These are phyloP conservation scores for Oligia latruncula DNA, from an alignment of 2,888 invertebrate genomes.

Conservation along the genomic window DNA sequence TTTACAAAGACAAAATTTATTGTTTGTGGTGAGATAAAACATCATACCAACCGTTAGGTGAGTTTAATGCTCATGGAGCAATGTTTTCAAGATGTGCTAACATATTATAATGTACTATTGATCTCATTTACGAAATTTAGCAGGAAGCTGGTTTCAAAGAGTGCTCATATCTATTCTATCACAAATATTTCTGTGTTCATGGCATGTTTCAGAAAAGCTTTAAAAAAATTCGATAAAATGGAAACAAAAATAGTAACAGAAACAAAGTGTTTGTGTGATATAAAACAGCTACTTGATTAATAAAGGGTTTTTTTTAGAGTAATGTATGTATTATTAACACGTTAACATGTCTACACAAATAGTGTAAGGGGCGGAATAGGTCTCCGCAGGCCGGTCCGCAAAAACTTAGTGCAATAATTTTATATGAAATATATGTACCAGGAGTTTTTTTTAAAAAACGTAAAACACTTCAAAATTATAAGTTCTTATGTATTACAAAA, in stretches of 20 bases:
- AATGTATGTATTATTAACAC: slow-evolving; percentile 59
- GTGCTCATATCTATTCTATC: slow-evolving; percentile 66
- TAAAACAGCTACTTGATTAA: slow-evolving; percentile 67
- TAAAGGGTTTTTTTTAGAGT: slow-evolving; percentile 57
- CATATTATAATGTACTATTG: slow-evolving; percentile 74
- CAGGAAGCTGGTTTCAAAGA: slow-evolving; percentile 65
- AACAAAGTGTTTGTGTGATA: slow-evolving; percentile 74
- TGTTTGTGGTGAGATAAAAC: slow-evolving; percentile 75
- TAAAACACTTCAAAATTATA: slow-evolving; percentile 71
- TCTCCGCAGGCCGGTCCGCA: slow-evolving; percentile 15
- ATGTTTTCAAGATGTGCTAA: slow-evolving; percentile 71
- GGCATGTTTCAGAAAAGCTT: slow-evolving; percentile 56
- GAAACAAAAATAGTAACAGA: slow-evolving; percentile 68
- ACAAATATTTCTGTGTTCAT: slow-evolving; percentile 71
- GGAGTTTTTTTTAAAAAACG: slow-evolving; percentile 70
- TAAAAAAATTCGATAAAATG: slow-evolving; percentile 61
- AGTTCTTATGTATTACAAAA: slow-evolving; percentile 79
- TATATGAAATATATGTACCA: slow-evolving; percentile 65
- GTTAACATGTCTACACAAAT: slow-evolving; percentile 63
- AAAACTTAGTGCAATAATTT: slow-evolving; percentile 74
- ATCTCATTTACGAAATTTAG: slow-evolving; percentile 81
- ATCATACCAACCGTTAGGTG: slow-evolving; percentile 68
- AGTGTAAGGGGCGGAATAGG: slow-evolving; percentile 50
- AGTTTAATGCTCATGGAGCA: slow-evolving; percentile 78
- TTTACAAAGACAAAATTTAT: slow-evolving; percentile 69